Base-by-base conservation (phyloP, 2,797 vertebrate genomes). In the Nannoperca obscura region DNA sequence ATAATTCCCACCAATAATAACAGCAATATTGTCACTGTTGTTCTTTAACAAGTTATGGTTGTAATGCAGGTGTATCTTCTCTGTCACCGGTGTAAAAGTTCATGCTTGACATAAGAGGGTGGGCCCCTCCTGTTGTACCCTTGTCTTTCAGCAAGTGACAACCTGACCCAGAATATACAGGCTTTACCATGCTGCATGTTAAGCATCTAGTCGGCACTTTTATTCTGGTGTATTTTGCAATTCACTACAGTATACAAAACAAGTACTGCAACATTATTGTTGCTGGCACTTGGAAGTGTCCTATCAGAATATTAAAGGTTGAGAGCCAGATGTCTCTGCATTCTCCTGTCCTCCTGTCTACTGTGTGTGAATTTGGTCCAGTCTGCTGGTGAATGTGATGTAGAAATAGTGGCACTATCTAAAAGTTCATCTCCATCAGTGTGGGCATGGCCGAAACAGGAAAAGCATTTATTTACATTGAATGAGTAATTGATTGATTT, bases 401-500 rank as follows among this genome's bases (percentile, higher is more conserved):
- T 49, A 19, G 30, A 32, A 63, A 47, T 34, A 20, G 44, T 38
- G 46, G 32, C 19, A 19, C 32, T 44, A 32, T n/a, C 20, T 11
- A 50, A 67, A 40, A 12, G 11, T 24, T 36, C 44, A 46, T 40
- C 6, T 50, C 49, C 38, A 5, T 34, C 2, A 34, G n/a, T 44
- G 20, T 46, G 30, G 50, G 32, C 38, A 24, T 54, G 57, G 1
- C 49, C 49, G 13, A 52, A 57, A 53, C 30, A 53, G 36, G 27
- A 32, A 24, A 20, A 67, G 38, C 11, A 34, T 24, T 52, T 1
- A 60, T 24, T 59, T 5, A 46, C 34, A 66, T 11, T 32, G 55
- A 71, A 30, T 54, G 30, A 69, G 38, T 19, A 1, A 64, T 64
- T 38, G 32, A 65, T 59, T 32, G 42, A 57, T 65, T 27, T 5